Base-by-base conservation (phyloP, 2,888 invertebrate species). In the Stenolophus ochropezus region DNA sequence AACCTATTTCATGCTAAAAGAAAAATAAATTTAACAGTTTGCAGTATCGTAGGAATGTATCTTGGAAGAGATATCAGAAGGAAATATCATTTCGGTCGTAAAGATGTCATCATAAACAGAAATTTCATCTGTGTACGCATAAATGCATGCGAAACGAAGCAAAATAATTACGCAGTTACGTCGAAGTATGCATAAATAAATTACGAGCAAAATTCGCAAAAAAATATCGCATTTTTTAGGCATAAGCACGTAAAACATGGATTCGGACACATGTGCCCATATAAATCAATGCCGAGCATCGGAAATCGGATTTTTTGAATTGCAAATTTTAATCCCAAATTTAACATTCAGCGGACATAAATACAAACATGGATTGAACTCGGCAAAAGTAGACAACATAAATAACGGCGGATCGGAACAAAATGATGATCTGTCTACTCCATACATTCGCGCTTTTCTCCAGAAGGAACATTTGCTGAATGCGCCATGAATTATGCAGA, bases 301-400 rank as follows among this genome's bases (percentile, higher is more conserved):
- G 77, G 77, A 77, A 77, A 77, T 65, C 61, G 77, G 77, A 77
- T 77, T 77, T 76, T 77, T 77, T 77, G 77, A 77, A 77, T 77
- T 77, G 77, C 77, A 77, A 77, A 77, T 77, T 77, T 65, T 77
- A 77, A 77, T 77, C 77, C 65, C 61, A 77, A 77, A 77, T 77
- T 75, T 75, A 75, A 75, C 75, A 75, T 75, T 77, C 77, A 61
- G n/a, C 77, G 65, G 53, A 65, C 77, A 77, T 77, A 77, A 77
- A 77, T 77, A 77, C 65, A 77, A 77, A 77, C 61, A 65, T 61
- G 42, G 16, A 77, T 77, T 77, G 76, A 53, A 76, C 58, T 42
- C 47, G 16, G 21, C 65, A n/a, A 71, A 42, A 42, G 47, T 71
- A 71, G 71, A 73, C 73, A 49, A 49, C 73, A 73, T 73, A 73